Conservation (phyloP, 2,888 invertebrate species). For the Pterobdella sp. region DNA sequence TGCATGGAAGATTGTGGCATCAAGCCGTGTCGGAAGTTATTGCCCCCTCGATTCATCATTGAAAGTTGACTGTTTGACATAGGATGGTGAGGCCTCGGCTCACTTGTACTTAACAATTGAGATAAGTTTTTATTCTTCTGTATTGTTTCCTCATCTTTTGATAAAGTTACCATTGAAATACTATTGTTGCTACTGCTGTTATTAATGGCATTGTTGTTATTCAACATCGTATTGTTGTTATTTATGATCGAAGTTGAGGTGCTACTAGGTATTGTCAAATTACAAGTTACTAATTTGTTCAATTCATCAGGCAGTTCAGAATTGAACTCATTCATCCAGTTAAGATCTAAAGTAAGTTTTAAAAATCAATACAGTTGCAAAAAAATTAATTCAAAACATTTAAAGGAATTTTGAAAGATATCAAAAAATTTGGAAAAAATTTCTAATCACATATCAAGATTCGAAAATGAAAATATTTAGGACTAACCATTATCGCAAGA, state of each 20-base stretch:
- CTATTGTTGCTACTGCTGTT: slow-evolving; percentile 13
- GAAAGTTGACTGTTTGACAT: slow-evolving; percentile 14
- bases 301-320: slow-evolving; percentile 35
- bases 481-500: slow-evolving; percentile 25
- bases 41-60: slow-evolving; percentile 8
- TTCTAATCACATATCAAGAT: background rate
- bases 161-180: background rate
- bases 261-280: background rate
- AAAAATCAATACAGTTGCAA: background rate
- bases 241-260: slow-evolving; percentile 8
- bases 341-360: slow-evolving; percentile 25
- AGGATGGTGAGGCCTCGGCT: background rate
- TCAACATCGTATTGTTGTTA: background rate
- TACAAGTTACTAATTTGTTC: slow-evolving; percentile 27
- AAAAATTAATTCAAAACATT: background rate
- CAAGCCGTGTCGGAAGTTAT: slow-evolving; percentile 18
- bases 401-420: background rate
- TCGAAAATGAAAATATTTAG: background rate
- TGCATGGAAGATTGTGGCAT: slow-evolving; percentile 23
- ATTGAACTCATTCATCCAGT: slow-evolving; percentile 31
- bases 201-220: slow-evolving; percentile 11
- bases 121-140: slow-evolving; percentile 31
- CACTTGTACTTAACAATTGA: slow-evolving; percentile 30
- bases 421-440: slow-evolving; percentile 4
- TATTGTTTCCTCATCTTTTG: slow-evolving; percentile 32